Conservation (phyloP, 2,113 vertebrate genomes). For the Cairina moschata region DNA sequence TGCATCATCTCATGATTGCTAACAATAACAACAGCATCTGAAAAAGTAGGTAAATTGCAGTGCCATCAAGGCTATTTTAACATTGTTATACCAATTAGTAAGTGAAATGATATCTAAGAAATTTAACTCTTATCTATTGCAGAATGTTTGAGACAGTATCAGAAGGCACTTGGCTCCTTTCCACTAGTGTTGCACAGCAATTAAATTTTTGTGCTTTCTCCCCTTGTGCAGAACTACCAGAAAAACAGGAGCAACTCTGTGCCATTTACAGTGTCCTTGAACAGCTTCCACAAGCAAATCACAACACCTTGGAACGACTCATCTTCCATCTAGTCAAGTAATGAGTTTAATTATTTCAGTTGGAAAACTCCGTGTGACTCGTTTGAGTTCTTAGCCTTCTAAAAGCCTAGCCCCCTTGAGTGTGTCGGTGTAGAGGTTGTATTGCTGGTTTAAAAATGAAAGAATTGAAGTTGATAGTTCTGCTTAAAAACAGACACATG, state of each 20-base stretch:
- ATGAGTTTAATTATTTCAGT: constrained; percentile 2
- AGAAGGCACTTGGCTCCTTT: not conserved
- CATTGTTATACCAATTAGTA: not conserved
- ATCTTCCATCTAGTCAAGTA: constrained; percentile 97
- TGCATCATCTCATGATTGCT: not conserved
- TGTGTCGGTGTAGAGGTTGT: not conserved
- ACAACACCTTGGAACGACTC: constrained; percentile 90
- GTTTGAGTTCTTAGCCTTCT: not conserved
- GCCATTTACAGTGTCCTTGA: constrained; percentile 90
- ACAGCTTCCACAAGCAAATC: constrained; percentile 88
- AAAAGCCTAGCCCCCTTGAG: not conserved
- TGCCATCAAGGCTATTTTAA: not conserved
- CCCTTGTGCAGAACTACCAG: constrained; percentile 85
- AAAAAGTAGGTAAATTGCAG: not conserved
- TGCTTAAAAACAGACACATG: not conserved
- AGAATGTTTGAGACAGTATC: not conserved
- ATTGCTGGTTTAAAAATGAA: not conserved
- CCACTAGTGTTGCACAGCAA: not conserved
- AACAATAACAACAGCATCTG: not conserved
- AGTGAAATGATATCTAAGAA: not conserved
- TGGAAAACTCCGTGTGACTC: not conserved
- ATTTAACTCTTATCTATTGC: not conserved
- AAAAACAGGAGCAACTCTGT: constrained; percentile 90
- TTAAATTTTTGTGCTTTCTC: not conserved
- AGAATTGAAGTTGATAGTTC: not conserved